These are phyloP conservation scores for Ranitomeya variabilis DNA, from an alignment of 2,113 vertebrate genomes.

Conservation along the genomic window DNA sequence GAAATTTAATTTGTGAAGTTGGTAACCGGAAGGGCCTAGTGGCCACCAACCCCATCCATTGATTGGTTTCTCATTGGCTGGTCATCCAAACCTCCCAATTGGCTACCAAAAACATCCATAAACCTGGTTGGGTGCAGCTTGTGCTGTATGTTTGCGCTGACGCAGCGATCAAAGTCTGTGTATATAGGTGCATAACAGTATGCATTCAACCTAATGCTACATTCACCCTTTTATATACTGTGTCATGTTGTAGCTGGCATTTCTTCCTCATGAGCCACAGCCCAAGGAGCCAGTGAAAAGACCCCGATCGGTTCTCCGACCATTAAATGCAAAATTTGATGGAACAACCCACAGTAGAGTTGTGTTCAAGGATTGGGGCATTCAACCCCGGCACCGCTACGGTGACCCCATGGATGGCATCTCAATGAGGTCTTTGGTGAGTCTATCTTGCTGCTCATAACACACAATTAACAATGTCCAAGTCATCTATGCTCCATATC, in stretches of 20 bases:
- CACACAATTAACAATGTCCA: neutral
- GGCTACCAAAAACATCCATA: too few species aligned
- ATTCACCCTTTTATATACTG: neutral
- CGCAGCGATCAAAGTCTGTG: neutral
- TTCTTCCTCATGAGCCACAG: neutral
- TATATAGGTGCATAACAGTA: neutral
- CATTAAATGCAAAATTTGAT: slow-evolving; percentile 56
- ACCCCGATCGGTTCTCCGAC: slow-evolving; percentile 28
- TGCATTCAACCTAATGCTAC: neutral
- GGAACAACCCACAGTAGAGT: slow-evolving; percentile 54
- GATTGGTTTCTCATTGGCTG: too few species aligned
- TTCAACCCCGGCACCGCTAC: neutral
- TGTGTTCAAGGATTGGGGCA: slow-evolving; percentile 58
- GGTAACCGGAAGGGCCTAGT: too few species aligned
- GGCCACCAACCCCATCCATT: too few species aligned
- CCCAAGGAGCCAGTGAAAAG: slow-evolving; percentile 11
- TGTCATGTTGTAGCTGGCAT: slow-evolving; percentile 14
- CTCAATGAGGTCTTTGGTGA: slow-evolving; percentile 50
- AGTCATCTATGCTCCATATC: neutral
- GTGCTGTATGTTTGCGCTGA: too few species aligned
- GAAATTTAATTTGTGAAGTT: too few species aligned
- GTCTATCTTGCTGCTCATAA: neutral
- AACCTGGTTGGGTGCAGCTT: too few species aligned
- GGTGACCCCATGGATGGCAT: slow-evolving; percentile 47
- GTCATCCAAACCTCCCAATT: too few species aligned